Evolutionary conservation across 2,888 invertebrate genomes (phyloP).

Genomic region (Andricus curvator): DNA sequence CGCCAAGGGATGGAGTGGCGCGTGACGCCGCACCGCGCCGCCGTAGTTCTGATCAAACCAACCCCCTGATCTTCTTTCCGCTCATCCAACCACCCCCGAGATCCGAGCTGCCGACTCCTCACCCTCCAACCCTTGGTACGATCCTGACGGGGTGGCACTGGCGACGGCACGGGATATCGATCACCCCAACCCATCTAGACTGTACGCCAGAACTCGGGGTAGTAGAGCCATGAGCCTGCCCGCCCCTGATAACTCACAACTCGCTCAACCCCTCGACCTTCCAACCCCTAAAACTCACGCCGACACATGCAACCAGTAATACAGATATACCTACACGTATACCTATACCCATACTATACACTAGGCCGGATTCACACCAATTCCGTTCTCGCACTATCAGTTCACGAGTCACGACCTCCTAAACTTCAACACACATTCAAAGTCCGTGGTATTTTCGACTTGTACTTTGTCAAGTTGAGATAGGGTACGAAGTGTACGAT

Average conservation of each 20-base stretch:
- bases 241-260: constrained; percentile 58
- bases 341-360: not conserved
- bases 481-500: not conserved
- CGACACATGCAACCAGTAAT: not conserved
- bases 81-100: constrained; percentile 7
- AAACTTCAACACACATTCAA: not conserved
- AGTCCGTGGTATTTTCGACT: not conserved
- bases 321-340: not conserved
- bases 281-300: constrained; percentile 24
- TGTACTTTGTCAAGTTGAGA: constrained; percentile 3
- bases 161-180: constrained; percentile 58
- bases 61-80: constrained; percentile 14
- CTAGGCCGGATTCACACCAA: not conserved
- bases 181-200: constrained; percentile 51
- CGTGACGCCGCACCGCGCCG: constrained; percentile 46
- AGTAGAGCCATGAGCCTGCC: constrained; percentile 55
- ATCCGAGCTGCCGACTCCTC: constrained; percentile 22
- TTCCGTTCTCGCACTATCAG: not conserved
- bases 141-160: constrained; percentile 48
- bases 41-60: constrained; percentile 50
- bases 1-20: constrained; percentile 51
- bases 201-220: constrained; percentile 48
- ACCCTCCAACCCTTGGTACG: constrained; percentile 45
- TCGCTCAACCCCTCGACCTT: constrained; percentile 50
- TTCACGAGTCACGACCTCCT: not conserved